Percentiles rank a stretch among this genome's conserved stretches.
phyloP scores from a whole-genome alignment of 2,888 invertebrate species.

The Lasioglossum malachurum region DNA sequence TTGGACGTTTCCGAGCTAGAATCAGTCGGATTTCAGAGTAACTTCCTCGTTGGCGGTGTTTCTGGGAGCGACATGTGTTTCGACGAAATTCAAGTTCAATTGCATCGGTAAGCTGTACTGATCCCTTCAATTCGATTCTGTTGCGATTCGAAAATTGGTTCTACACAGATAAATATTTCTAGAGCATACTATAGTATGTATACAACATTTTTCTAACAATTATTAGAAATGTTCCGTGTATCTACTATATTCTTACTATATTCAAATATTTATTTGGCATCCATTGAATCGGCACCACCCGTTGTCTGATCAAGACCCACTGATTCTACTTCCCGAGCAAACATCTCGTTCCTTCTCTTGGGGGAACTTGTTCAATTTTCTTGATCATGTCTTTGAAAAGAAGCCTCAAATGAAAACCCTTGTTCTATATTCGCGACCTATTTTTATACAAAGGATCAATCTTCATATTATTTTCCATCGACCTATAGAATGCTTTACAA shows the following conservation, averaged over 20 bases:
- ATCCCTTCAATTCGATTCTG: background rate
- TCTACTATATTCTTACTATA: too few relatives aligned
- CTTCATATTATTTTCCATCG: too few relatives aligned
- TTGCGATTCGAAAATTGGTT: background rate
- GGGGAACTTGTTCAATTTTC: too few relatives aligned
- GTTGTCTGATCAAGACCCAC: background rate
- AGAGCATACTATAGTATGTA: background rate
- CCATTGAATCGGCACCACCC: too few relatives aligned
- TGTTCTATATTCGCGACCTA: too few relatives aligned
- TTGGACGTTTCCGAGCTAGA: slow-evolving; percentile 26
- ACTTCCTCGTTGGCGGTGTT: background rate
- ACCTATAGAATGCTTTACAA: too few relatives aligned
- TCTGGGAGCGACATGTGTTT: background rate
- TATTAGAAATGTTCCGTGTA: too few relatives aligned
- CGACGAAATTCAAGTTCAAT: background rate
- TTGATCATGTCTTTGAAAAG: too few relatives aligned
- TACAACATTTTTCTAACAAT: background rate
- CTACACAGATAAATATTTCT: background rate
- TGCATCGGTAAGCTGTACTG: background rate
- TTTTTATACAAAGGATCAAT: too few relatives aligned
- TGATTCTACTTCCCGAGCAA: background rate
- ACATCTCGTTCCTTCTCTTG: background rate
- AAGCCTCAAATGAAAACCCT: too few relatives aligned
- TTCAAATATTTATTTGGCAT: too few relatives aligned
- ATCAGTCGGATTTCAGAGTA: slow-evolving; percentile 5